These are phyloP conservation scores for Loripinus fragilis DNA, from an alignment of 2,888 invertebrate genomes.

Conservation along the genomic window DNA sequence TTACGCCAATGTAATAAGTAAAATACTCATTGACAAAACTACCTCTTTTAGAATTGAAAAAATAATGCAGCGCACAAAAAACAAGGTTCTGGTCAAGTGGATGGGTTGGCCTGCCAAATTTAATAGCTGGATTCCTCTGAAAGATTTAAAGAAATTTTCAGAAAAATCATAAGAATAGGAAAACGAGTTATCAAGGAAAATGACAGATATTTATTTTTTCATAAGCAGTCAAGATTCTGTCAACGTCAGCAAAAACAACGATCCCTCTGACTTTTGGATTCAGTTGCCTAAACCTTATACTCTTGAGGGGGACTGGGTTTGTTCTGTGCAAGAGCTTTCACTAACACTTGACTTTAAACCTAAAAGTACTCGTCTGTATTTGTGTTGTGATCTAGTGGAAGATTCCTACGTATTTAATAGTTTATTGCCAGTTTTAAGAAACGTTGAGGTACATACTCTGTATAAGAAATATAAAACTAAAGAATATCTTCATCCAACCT, in stretches of 20 bases:
- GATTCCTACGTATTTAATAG: neutral
- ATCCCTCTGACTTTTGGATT: neutral
- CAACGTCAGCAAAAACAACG: too few species aligned
- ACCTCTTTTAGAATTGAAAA: too few species aligned
- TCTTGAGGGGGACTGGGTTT: neutral
- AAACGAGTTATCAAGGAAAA: neutral
- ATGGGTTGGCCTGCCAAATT: slow-evolving; percentile 34
- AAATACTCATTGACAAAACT: slow-evolving; percentile 9
- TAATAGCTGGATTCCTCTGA: slow-evolving; percentile 22
- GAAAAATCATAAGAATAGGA: neutral
- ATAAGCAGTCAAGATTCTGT: neutral
- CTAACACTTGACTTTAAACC: neutral
- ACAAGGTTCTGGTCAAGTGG: slow-evolving; percentile 23
- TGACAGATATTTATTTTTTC: neutral
- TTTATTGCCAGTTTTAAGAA: neutral
- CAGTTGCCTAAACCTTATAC: neutral
- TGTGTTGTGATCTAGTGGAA: neutral
- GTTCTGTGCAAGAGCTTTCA: neutral
- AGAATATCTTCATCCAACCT: neutral
- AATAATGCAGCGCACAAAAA: slow-evolving; percentile 21
- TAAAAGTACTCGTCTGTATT: neutral
- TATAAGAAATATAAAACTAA: neutral
- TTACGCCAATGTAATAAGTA: neutral
- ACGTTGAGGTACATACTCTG: too few species aligned
- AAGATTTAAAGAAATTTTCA: neutral